Evolutionary conservation across 2,797 vertebrate species (phyloP).

Genomic region (Adrianichthys oophorus): DNA sequence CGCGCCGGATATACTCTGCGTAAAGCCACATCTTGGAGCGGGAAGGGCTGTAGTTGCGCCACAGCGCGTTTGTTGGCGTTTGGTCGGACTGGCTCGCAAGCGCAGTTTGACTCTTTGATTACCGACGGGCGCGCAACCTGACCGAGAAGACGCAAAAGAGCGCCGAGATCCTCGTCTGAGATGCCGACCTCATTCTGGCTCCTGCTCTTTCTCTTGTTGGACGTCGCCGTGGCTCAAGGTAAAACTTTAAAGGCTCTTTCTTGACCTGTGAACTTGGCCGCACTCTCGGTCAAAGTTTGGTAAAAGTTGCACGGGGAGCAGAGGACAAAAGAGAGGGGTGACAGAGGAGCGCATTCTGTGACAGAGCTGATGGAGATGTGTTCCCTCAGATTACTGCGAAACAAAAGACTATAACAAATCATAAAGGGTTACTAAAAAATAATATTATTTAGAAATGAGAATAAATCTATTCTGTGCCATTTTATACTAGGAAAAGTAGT

Average conservation of each 20-base stretch:
- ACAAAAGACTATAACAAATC: too few species aligned
- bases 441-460: too few species aligned
- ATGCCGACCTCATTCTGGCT: constrained; percentile 81
- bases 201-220: constrained; percentile 81
- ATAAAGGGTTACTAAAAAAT: too few species aligned
- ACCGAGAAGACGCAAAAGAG: constrained; percentile 72
- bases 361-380: too few species aligned
- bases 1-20: constrained; percentile 45
- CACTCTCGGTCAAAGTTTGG: constrained; percentile 38
- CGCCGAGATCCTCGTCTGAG: constrained; percentile 77
- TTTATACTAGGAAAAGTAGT: too few species aligned
- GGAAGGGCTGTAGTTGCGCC: constrained; percentile 18
- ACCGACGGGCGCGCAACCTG: constrained; percentile 73
- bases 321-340: neutral
- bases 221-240: constrained; percentile 86
- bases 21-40: constrained; percentile 21
- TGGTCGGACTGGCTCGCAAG: constrained; percentile 63
- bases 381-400: too few species aligned
- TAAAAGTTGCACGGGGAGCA: constrained; percentile 10
- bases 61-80: constrained; percentile 33
- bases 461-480: too few species aligned
- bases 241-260: constrained; percentile 52
- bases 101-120: constrained; percentile 73
- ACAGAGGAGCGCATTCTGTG: neutral
- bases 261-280: constrained; percentile 29